Base-by-base conservation (phyloP, 2,113 vertebrate species). In the Eudorcas thomsonii region DNA sequence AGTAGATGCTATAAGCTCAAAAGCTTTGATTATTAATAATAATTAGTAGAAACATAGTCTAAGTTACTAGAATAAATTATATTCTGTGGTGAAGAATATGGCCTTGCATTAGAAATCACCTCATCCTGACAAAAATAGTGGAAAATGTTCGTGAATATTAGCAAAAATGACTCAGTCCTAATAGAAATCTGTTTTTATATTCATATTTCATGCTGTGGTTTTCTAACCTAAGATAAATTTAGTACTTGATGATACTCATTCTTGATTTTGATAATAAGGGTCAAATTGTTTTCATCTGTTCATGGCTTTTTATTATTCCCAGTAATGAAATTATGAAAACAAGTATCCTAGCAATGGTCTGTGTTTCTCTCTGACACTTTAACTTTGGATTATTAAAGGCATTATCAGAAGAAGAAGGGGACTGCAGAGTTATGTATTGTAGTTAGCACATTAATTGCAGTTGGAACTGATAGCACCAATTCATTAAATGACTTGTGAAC, bases 211-310 rank as follows among this genome's bases (percentile, higher is more conserved):
- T 23, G 16, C n/a, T 39, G 3, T 45, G 25, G 60, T 90, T 96
- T 94, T 95, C 67, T 90, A 96, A 83, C 33, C 43, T 93, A 30
- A 84, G 17, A 64, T 87, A 50, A 77, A 71, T 36, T 14, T 50
- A 71, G 64, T 59, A 43, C 11, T 88, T 83, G 90, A 15, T 33
- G 82, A 23, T 93, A 82, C 82, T 93, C 93, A 43, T 45, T 28
- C 21, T 94, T 88, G 15, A 90, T 54, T 92, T 97, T 88, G 74
- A 91, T 45, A 43, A 86, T 95, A 77, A 80, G 45, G 90, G 77
- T 50, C 5, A 95, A 86, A 43, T 88, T 59, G 33, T 71, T 90
- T 94, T 88, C 64, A 74, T 36, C 23, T 74, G 8, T 84, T 91
- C 0, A 14, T 88, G 30, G 1, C 80, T 97, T 89, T 52, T 89